phyloP scores from a whole-genome alignment of 2,113 vertebrate species.

The Bubo bubo region DNA sequence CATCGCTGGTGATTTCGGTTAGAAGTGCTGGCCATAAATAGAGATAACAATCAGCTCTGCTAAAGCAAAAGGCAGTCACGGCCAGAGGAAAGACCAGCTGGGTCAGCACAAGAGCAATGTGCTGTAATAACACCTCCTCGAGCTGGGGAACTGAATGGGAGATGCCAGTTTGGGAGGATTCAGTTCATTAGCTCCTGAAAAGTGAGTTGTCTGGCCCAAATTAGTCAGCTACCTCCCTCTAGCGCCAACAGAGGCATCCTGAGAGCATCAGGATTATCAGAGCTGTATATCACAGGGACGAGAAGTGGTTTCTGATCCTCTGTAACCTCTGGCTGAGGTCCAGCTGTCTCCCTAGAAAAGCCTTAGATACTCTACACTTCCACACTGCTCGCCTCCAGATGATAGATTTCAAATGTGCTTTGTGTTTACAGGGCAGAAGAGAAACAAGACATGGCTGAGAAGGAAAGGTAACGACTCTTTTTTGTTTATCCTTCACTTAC shows the following conservation, averaged over 20 bases:
- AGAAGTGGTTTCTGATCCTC: not conserved
- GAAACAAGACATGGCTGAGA: slow-evolving; percentile 55
- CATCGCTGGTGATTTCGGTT: not conserved
- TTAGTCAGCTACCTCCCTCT: not conserved
- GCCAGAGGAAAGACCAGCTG: not conserved
- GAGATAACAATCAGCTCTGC: rapidly evolving
- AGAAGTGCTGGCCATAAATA: not conserved
- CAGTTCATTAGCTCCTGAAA: not conserved
- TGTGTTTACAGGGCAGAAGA: slow-evolving; percentile 71
- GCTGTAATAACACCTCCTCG: not conserved
- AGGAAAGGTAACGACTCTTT: slow-evolving; percentile 41
- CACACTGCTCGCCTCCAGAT: rapidly evolving
- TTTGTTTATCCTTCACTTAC: not conserved
- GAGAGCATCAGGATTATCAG: not conserved
- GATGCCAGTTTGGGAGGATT: not conserved
- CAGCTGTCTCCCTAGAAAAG: not conserved
- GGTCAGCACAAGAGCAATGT: rapidly evolving
- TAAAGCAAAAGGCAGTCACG: not conserved
- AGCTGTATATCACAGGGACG: not conserved
- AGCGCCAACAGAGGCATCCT: not conserved
- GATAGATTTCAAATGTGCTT: not conserved
- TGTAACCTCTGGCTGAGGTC: not conserved
- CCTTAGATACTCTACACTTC: not conserved
- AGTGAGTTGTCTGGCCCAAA: not conserved
- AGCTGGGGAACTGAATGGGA: not conserved